phyloP scores from a whole-genome alignment of 2,797 vertebrate species.

The Brachyrhaphis roseni region DNA sequence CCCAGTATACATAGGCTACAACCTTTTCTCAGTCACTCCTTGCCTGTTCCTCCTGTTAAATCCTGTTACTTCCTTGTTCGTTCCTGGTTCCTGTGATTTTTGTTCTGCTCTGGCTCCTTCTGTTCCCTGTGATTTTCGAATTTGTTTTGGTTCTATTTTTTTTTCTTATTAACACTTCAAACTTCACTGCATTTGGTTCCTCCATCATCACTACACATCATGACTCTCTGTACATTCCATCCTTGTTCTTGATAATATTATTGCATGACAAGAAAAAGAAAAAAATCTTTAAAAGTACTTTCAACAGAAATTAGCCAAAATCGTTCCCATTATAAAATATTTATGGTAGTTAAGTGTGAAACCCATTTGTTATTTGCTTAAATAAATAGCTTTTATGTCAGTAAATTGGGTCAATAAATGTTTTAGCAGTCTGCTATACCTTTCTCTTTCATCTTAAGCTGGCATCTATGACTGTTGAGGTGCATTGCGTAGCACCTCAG shows the following conservation, averaged over 20 bases:
- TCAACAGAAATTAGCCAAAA: background rate
- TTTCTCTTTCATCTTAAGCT: constrained; percentile 54
- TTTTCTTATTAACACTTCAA: too few species aligned
- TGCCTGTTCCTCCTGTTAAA: too few species aligned
- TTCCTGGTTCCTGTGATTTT: too few species aligned
- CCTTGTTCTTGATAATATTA: background rate
- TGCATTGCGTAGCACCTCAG: constrained; percentile 16
- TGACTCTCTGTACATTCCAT: background rate
- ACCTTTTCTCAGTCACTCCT: too few species aligned
- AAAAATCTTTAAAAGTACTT: background rate
- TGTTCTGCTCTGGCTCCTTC: too few species aligned
- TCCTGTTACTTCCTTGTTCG: too few species aligned
- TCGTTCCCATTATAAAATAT: background rate
- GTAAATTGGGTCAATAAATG: background rate
- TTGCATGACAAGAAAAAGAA: background rate
- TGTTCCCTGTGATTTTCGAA: too few species aligned
- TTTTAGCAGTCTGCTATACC: constrained; percentile 39
- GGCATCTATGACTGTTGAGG: background rate
- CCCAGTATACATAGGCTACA: too few species aligned
- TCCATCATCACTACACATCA: too few species aligned
- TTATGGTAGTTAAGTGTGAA: background rate
- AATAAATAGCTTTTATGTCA: background rate
- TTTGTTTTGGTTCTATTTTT: too few species aligned
- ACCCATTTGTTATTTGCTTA: background rate
- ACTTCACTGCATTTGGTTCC: too few species aligned